Base-by-base conservation (phyloP, 2,797 vertebrate genomes). In the Falco cherrug region DNA sequence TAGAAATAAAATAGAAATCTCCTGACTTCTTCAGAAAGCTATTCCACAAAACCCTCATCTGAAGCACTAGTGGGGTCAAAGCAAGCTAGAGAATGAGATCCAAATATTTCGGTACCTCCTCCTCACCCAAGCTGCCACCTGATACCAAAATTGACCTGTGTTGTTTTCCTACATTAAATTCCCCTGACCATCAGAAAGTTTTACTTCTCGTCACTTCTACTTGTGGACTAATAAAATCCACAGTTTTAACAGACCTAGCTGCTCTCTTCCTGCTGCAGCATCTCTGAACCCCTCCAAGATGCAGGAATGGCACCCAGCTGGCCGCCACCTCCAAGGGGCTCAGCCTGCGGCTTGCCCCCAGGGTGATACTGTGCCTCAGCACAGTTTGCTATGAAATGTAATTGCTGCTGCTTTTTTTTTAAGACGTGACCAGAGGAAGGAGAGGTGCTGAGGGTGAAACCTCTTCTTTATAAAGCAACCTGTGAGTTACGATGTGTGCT, bases 1-100 rank as follows among this genome's bases (percentile, higher is more conserved):
- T 94, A 45, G 68, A 96, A 94, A 69, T 73, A 91, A 71, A 65
- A 84, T 64, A 68, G 28, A 59, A 84, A 93, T 95, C 60, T 85
- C 79, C 63, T 65, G 67, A 83, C 56, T 78, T 93, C 56, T 78
- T 93, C 25, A 83, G 67, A 73, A 84, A 90, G 35, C 70, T 84
- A 57, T 93, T 87, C 39, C 67, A 39, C 63, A 89, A 95, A 75
- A 8, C 9, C 8, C 22, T 90, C 14, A 47, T 60, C 73, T 68
- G 54, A 60, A 26, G 69, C 35, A 92, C 57, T 61, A 71, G 6
- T 37, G 14, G 15, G 29, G 61, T 45, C 69, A 90, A 80, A 87
- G 69, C 24, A 69, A 79, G 19, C n/a, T 71, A 35, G 93, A 91
- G 81, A 74, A 9, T 37, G 45, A 89, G 25, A 65, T 81, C n/a